These are phyloP conservation scores for Pycnonotus jocosus DNA, from an alignment of 2,113 vertebrate genomes.

Conservation along the genomic window DNA sequence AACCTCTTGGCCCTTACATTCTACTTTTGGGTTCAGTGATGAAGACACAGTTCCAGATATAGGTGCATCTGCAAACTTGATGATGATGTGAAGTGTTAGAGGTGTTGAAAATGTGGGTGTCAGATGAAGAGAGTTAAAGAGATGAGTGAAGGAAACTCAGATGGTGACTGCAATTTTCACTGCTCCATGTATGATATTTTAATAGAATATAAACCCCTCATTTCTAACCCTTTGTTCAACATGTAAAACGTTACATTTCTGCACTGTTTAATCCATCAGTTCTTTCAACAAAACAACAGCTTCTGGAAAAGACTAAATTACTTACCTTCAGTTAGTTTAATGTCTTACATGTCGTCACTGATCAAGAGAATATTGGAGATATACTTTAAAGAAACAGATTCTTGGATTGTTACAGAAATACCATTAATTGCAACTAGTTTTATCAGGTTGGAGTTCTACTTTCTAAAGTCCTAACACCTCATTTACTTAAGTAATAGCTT, in stretches of 20 bases:
- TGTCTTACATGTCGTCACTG: neutral
- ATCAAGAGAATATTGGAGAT: neutral
- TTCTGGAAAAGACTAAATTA: neutral
- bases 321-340: neutral
- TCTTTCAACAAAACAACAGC: neutral
- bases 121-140: neutral
- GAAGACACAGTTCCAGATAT: slow-evolving; percentile 2
- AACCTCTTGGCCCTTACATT: neutral
- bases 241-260: neutral
- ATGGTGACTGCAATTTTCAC: neutral
- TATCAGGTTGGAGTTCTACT: neutral
- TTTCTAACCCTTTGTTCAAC: neutral
- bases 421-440: neutral
- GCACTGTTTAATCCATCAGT: neutral
- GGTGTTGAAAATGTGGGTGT: slow-evolving; percentile 43
- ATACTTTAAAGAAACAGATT: neutral
- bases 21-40: neutral
- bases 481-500: neutral
- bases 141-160: neutral
- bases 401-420: neutral
- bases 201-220: neutral
- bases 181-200: neutral
- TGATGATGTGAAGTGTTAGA: neutral
- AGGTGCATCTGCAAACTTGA: neutral
- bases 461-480: neutral